Percentiles rank a stretch among this genome's conserved stretches.
Conservation (phyloP, 2,888 invertebrate genomes). For the Tholera decimalis region DNA sequence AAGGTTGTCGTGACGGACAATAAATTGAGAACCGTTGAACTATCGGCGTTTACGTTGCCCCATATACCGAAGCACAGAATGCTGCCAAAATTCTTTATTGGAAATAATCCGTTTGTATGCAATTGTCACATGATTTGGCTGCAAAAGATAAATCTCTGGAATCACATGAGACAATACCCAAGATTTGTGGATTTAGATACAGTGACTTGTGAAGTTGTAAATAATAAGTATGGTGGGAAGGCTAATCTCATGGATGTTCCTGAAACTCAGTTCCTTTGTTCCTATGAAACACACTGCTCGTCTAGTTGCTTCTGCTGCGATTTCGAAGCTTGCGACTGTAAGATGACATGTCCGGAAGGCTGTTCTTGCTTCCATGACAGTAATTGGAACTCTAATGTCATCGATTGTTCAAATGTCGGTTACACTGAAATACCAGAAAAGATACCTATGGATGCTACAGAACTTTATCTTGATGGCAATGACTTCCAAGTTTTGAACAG, state of each 20-base stretch:
- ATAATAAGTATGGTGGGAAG: slow-evolving; percentile 92
- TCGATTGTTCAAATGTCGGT: slow-evolving; percentile 95
- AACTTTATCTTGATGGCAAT: slow-evolving; percentile 96
- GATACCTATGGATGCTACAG: slow-evolving; percentile 97
- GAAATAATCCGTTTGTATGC: slow-evolving; percentile 96
- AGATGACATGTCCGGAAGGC: slow-evolving; percentile 96
- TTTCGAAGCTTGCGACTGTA: slow-evolving; percentile 97
- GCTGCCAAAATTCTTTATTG: slow-evolving; percentile 95
- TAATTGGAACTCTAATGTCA: slow-evolving; percentile 96
- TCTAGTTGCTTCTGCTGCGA: slow-evolving; percentile 97
- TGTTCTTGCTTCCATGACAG: slow-evolving; percentile 97
- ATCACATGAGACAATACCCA: slow-evolving; percentile 94
- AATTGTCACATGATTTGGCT: slow-evolving; percentile 97
- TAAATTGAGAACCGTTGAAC: slow-evolving; percentile 94
- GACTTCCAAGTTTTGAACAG: slow-evolving; percentile 94
- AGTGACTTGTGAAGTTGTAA: slow-evolving; percentile 94
- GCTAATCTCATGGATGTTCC: slow-evolving; percentile 93
- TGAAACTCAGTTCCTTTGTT: slow-evolving; percentile 95
- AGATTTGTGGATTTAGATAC: slow-evolving; percentile 95
- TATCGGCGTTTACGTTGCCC: slow-evolving; percentile 93
- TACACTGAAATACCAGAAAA: slow-evolving; percentile 94
- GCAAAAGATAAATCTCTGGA: slow-evolving; percentile 94
- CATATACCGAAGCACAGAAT: slow-evolving; percentile 93
- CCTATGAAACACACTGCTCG: slow-evolving; percentile 96
- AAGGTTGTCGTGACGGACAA: slow-evolving; percentile 95